Conservation (phyloP, 2,113 vertebrate genomes). For the Engraulis encrasicolus region DNA sequence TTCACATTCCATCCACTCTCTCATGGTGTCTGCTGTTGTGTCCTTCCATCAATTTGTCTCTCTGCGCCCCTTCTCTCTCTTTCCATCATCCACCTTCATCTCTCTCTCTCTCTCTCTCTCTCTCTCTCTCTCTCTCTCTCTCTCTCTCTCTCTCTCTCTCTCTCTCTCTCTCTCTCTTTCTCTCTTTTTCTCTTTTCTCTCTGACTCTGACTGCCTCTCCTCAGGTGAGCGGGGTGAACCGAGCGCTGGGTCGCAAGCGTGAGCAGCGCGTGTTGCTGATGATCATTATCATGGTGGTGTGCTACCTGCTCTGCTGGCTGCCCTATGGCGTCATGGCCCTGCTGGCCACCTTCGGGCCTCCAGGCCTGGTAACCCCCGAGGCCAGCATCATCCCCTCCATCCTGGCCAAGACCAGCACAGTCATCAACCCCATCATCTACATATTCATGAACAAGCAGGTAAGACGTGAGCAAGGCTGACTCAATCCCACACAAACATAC, state of each 20-base stretch:
- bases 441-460: slow-evolving; percentile 76
- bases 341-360: slow-evolving; percentile 62
- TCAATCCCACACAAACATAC: no score
- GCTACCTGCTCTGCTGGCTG: slow-evolving; percentile 75
- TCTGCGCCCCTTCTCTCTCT: no score
- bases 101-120: background rate
- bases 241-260: slow-evolving; percentile 29
- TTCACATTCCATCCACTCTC: no score
- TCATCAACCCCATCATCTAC: slow-evolving; percentile 73
- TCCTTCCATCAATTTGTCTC: no score
- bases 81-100: background rate
- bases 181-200: no score
- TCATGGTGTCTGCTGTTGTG: no score
- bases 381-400: slow-evolving; percentile 72
- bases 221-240: slow-evolving; percentile 57
- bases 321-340: slow-evolving; percentile 69
- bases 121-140: background rate
- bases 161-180: background rate
- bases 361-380: slow-evolving; percentile 59
- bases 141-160: background rate
- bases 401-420: slow-evolving; percentile 71
- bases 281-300: slow-evolving; percentile 71
- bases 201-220: no score
- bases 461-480: no score
- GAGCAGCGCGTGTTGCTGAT: slow-evolving; percentile 66